Evolutionary conservation across 2,888 invertebrate genomes (phyloP), one percentile per base, ranked within the genome.

Genomic region (Leptarthrus brevirostris): DNA sequence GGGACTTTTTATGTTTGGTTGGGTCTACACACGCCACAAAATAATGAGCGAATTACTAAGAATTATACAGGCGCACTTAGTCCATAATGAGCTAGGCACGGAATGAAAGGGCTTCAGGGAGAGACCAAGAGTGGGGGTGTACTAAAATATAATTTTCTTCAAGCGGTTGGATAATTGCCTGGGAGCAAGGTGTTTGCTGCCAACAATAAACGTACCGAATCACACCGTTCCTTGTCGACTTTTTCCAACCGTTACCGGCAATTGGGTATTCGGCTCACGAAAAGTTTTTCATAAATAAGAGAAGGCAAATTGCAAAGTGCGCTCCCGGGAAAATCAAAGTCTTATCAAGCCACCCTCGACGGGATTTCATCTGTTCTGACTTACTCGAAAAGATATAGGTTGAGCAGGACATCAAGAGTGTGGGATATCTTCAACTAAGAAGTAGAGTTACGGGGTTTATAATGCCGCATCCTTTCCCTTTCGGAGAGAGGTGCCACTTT

Each of bases 301-400:
- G 44, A 72, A 72, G 54, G 72, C 58, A 72, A 72, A 72, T 72
- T 72, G 72, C 72, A 58, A 72, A 72, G 72, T 58, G 58, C 44
- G 72, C 72, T 72, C 72, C 58, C 72, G 72, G 72, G 72, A 72
- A 72, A 72, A 72, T 72, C 72, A 58, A 72, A 72, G 58, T 58
- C 72, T 69, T 69, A 69, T 69, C 69, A 69, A 69, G 52, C 18
- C 49, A 52, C 30, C 69, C 24, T 22, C 34, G n/a, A 22, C n/a
- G 47, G n/a, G 34, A 52, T 44, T 52, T 69, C 69, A 69, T 69
- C 52, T 69, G 69, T 34, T 69, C 34, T 34, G 69, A 69, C 52
- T 69, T 69, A 69, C 49, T 44, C 52, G 52, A 49, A 69, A 18
- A 6, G 58, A 22, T 2, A 14, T 16, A 34, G 34, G 52, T 69